Conservation (phyloP, 2,888 invertebrate genomes). For the Amphipoea lucens region DNA sequence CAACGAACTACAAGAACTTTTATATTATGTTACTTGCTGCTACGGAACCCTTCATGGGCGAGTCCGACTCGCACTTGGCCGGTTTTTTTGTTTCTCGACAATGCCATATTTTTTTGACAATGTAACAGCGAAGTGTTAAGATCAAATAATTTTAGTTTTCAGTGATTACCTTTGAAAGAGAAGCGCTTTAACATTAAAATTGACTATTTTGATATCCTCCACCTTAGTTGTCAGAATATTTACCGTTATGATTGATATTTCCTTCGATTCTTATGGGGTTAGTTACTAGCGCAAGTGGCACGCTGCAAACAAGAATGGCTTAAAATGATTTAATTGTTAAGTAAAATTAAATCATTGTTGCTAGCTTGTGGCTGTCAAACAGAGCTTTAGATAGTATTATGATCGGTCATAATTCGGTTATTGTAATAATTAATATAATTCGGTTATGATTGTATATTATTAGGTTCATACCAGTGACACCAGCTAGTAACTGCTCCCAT, state of each 20-base stretch:
- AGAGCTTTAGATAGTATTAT: neutral
- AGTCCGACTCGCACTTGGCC: too few relatives aligned
- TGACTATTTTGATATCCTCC: constrained; percentile 20
- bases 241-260: neutral
- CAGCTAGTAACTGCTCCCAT: constrained; percentile 2
- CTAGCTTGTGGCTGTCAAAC: neutral
- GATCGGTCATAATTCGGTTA: neutral
- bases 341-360: neutral
- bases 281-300: neutral
- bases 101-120: constrained; percentile 38
- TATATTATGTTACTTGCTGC: too few relatives aligned
- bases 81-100: neutral
- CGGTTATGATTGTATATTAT: neutral
- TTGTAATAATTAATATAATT: too few relatives aligned
- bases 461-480: neutral
- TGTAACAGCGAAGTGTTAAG: constrained; percentile 1
- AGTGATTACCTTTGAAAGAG: neutral
- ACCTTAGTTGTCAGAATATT: constrained; percentile 20
- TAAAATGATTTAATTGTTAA: neutral
- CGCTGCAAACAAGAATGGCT: neutral
- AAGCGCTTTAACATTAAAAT: constrained; percentile 26
- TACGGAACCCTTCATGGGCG: too few relatives aligned
- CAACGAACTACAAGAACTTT: too few relatives aligned
- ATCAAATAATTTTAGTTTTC: neutral
- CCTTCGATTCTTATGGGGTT: constrained; percentile 1